Base-by-base conservation (phyloP, 2,888 invertebrate species). In the Sinhomidia bicolor region DNA sequence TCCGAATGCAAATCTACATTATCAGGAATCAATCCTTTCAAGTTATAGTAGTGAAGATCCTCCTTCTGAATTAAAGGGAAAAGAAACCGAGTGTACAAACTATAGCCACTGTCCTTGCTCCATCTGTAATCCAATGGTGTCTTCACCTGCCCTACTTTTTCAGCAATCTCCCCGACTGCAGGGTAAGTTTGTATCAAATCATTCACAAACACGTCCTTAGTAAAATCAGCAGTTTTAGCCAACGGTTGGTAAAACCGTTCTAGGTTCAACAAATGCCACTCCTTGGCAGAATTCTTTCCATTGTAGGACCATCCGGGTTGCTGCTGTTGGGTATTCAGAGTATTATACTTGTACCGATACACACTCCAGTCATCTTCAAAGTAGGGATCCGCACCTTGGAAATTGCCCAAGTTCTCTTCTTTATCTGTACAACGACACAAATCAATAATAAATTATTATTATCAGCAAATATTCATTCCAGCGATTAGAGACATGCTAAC, bases 121-220 rank as follows among this genome's bases (percentile, higher is more conserved):
- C 81, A 81, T 1, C 47, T 1, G 23, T 26, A 68, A 10, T 81
- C 81, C 2, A 81, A 4, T n/a, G 81, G 81, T 17, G 81, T 9
- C 1, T n/a, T 0, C 2, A 81, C 4, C 0, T 32, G 3, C 14
- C 1, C 12, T 6, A 23, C 1, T 0, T 7, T 9, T 9, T 1
- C 44, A 0, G 82, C 36, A 1, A 82, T 17, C 7, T 68, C 71
- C 5, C 68, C 82, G 14, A 71, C 1, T 17, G 54, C 82, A 1
- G 82, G 71, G n/a, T 71, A 82, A 0, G 54, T 20, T 17, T 82
- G 68, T 9, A 71, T 32, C 12, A 82, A 32, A 9, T 82, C 82
- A 1, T 47, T 3, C 0, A 32, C 0, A 9, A 14, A 14, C 9
- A 17, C 17, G 9, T 68, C 14, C 7, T 65, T 26, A 6, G 68